A percentile compares a stretch with the other conserved stretches of the same genome.
phyloP scores from a whole-genome alignment of 2,888 invertebrate species.

The Fragum sueziense region DNA sequence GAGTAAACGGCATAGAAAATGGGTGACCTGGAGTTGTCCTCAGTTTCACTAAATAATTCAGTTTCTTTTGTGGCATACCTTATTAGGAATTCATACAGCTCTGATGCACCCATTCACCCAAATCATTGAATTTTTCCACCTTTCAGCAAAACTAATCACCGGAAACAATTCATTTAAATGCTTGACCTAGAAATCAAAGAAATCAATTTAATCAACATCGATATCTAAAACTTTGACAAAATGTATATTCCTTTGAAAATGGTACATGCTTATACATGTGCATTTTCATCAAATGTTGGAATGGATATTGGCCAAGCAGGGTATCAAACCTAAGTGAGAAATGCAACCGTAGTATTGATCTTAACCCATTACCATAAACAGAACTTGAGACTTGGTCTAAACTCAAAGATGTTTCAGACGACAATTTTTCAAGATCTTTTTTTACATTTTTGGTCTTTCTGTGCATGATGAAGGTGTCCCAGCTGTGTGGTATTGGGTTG shows the following conservation, averaged over 20 bases:
- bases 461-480: too few relatives aligned
- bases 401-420: neutral
- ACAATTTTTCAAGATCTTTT: too few relatives aligned
- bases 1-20: neutral
- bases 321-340: too few relatives aligned
- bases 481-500: too few relatives aligned
- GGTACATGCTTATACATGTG: too few relatives aligned
- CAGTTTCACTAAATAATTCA: neutral
- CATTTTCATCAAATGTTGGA: too few relatives aligned
- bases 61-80: neutral
- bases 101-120: conserved; percentile 9
- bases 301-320: too few relatives aligned
- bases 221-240: neutral
- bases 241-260: too few relatives aligned
- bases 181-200: neutral
- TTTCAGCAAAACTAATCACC: neutral
- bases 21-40: conserved; percentile 2
- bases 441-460: too few relatives aligned
- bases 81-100: neutral
- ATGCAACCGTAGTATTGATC: too few relatives aligned
- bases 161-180: neutral
- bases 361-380: neutral
- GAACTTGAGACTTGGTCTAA: neutral
- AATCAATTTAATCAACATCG: neutral
- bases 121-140: conserved; percentile 13